Conservation (phyloP, 2,797 vertebrate genomes). For the Hypotaenidia okinawae region DNA sequence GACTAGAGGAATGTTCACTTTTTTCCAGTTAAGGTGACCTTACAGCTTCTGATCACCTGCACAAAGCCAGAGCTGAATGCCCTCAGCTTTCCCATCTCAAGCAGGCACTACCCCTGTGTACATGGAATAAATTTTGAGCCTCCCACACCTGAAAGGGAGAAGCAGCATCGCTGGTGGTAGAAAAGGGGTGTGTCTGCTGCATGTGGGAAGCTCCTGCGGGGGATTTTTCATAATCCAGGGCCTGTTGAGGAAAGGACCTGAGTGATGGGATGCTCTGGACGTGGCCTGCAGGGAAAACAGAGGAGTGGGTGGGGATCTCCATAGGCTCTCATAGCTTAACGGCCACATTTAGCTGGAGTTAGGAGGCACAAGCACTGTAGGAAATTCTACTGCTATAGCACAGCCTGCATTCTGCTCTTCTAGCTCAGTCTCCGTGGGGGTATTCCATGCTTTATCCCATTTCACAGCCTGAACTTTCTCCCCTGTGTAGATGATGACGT, state of each 20-base stretch:
- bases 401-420: background rate
- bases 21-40: background rate
- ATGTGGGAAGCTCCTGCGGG: constrained; percentile 66
- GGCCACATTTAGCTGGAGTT: background rate
- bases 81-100: background rate
- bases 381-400: background rate
- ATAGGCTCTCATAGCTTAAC: constrained; percentile 6
- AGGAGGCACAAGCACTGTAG: constrained; percentile 5
- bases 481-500: constrained; percentile 12
- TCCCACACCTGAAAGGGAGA: constrained; percentile 16
- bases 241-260: constrained; percentile 23
- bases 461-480: constrained; percentile 47
- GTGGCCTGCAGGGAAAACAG: constrained; percentile 31
- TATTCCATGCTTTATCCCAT: constrained; percentile 17
- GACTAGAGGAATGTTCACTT: background rate
- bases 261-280: constrained; percentile 38
- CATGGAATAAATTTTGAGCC: background rate
- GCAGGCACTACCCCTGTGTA: background rate
- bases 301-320: constrained; percentile 20
- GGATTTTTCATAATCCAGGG: constrained; percentile 54
- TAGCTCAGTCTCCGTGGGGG: background rate
- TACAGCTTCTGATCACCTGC: background rate
- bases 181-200: constrained; percentile 39
- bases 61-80: background rate
- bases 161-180: constrained; percentile 52